A percentile compares a stretch with the other conserved stretches of the same genome.
These are phyloP conservation scores for Diorhabda elongata DNA, from an alignment of 1,140 invertebrate genomes.

Conservation along the genomic window DNA sequence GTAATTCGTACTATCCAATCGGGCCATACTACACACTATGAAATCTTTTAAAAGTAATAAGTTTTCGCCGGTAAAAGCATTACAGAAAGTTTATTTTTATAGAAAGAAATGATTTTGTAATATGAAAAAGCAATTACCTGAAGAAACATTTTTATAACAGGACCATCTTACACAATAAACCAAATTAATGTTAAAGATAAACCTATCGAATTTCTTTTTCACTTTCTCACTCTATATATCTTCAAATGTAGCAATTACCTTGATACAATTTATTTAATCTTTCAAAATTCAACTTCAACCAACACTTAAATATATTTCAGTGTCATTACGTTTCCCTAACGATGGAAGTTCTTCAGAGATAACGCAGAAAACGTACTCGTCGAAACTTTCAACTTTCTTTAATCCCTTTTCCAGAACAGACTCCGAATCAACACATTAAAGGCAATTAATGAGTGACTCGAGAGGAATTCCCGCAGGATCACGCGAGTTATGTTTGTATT, in stretches of 20 bases:
- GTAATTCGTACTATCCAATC: too few relatives aligned
- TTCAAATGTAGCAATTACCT: not conserved
- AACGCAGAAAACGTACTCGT: slow-evolving; percentile 6
- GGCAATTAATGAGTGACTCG: slow-evolving; percentile 10
- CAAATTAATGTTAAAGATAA: not conserved
- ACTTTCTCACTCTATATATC: too few relatives aligned
- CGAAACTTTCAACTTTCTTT: slow-evolving; percentile 7
- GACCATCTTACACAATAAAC: not conserved
- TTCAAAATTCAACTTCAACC: not conserved
- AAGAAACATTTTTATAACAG: not conserved
- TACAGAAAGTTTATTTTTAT: too few relatives aligned
- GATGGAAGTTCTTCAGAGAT: not conserved
- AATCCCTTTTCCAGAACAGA: slow-evolving; percentile 10
- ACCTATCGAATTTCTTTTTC: not conserved
- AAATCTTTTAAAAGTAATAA: too few relatives aligned
- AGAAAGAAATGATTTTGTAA: too few relatives aligned
- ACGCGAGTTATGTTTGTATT: slow-evolving; percentile 16
- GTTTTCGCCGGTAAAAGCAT: too few relatives aligned
- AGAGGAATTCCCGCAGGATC: slow-evolving; percentile 10
- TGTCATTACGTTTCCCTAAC: slow-evolving; percentile 10
- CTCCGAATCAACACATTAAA: slow-evolving; percentile 14
- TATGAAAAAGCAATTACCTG: too few relatives aligned
- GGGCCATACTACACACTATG: too few relatives aligned
- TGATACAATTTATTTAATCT: not conserved
- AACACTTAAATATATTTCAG: slow-evolving; percentile 6